Base-by-base conservation (phyloP, 2,797 vertebrate genomes). In the Semotilus atromaculatus region DNA sequence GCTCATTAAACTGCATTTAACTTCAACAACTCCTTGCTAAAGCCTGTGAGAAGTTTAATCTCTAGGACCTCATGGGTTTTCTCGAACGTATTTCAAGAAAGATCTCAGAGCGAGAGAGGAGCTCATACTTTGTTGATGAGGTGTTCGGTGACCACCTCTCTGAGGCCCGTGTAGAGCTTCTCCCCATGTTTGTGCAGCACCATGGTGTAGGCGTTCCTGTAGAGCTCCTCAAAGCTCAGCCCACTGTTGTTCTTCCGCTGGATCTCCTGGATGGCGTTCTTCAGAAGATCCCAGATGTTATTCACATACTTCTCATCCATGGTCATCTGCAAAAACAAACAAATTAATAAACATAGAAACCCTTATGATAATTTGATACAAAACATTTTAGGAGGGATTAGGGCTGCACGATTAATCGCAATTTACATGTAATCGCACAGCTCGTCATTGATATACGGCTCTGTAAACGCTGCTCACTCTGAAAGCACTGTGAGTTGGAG, bases 281-380 rank as follows among this genome's bases (percentile, higher is more conserved):
- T 99, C 86, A 99, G 94, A 88, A 99, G 97, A 95, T 99, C 98
- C 98, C 98, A 99, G 94, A 99, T 99, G 93, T 97, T 99, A 93
- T 99, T 99, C 90, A 99, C 98, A 76, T 99, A 99, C 94, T 99
- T 99, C 92, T 99, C 98, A 93, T 99, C 98, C 98, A 99, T 99
- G 84, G 97, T 99, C 98, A 99, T 99, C 98, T 99, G 94, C 48
- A 18, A 85, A 62, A 86, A 60, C 5, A 72, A 43, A 68, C 10
- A 29, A 43, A 72, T 72, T 5, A 77, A 19, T 53, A 67, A 55
- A 11, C 29, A 68, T 9, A 74, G 43, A 53, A 23, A 62, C 4
- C 0, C 23, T 77, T 9, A 76, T n/a, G 48, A n/a, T 2, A 10
- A 10, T 9, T 38, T 36, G 18, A 73, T 51, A 29, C 40, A 21